These are phyloP conservation scores for Megaleporinus macrocephalus DNA, from an alignment of 2,113 vertebrate genomes.

Conservation along the genomic window DNA sequence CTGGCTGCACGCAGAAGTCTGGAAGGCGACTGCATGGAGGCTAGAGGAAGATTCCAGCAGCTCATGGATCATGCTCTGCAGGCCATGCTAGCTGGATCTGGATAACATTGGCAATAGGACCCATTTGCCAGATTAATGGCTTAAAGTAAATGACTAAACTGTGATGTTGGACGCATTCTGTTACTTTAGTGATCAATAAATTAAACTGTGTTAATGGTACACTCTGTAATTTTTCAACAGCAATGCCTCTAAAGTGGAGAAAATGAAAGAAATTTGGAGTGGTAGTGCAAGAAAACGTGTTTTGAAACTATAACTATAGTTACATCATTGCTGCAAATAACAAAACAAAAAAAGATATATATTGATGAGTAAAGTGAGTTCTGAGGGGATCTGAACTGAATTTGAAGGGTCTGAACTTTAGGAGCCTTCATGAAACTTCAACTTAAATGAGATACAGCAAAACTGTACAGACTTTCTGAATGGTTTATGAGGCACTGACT, in stretches of 20 bases:
- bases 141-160: not conserved
- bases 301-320: not conserved
- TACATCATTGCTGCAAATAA: not conserved
- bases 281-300: not conserved
- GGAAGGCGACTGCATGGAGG: slow-evolving; percentile 42
- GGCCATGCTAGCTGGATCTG: slow-evolving; percentile 33
- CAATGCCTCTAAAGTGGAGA: not conserved
- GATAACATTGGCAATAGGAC: slow-evolving; percentile 10
- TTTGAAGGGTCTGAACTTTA: too few species aligned
- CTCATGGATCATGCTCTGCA: slow-evolving; percentile 31
- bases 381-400: too few species aligned
- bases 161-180: not conserved
- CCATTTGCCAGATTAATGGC: not conserved
- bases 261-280: not conserved
- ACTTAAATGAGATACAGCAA: too few species aligned
- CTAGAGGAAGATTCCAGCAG: slow-evolving; percentile 6
- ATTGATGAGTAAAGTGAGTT: not conserved
- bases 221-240: not conserved
- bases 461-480: not conserved
- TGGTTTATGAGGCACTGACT: too few species aligned
- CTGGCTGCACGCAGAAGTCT: slow-evolving; percentile 47
- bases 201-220: slow-evolving; percentile 9
- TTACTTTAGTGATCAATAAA: slow-evolving; percentile 6
- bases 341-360: not conserved
- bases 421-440: too few species aligned